Evolutionary conservation across 1,140 invertebrate species (phyloP).

Genomic region (Nebria ingens): DNA sequence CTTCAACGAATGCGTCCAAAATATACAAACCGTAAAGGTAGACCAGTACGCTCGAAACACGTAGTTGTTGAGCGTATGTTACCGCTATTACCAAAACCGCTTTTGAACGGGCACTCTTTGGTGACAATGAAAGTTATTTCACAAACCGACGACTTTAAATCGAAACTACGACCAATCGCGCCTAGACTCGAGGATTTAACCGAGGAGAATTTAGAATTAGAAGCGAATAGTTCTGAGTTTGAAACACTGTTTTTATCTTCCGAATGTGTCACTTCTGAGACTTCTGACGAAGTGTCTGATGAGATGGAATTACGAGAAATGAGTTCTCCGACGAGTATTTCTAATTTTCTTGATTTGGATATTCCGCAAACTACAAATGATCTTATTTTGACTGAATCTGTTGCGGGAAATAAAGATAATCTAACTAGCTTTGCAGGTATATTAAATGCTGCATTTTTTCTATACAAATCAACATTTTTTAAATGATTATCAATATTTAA

Average conservation of each 20-base stretch:
- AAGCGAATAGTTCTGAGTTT: neutral
- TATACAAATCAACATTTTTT: neutral
- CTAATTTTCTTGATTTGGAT: constrained; percentile 27
- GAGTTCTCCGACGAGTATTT: constrained; percentile 25
- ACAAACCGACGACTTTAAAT: constrained; percentile 17
- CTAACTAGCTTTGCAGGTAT: constrained; percentile 23
- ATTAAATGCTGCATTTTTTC: too few species aligned
- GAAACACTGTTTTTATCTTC: neutral
- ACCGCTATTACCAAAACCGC: constrained; percentile 38
- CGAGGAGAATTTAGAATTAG: constrained; percentile 10
- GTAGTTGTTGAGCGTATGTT: constrained; percentile 47
- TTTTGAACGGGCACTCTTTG: constrained; percentile 30
- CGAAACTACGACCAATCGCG: constrained; percentile 9
- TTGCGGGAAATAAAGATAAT: constrained; percentile 16
- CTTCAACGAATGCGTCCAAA: constrained; percentile 30
- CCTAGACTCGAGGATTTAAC: neutral
- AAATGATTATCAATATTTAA: constrained; percentile 9
- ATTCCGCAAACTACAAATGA: constrained; percentile 5
- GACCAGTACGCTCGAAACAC: constrained; percentile 37
- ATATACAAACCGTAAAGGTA: constrained; percentile 40
- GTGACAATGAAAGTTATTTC: constrained; percentile 33
- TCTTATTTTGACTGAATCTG: neutral
- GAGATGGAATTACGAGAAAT: constrained; percentile 11
- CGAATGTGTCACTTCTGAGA: neutral
- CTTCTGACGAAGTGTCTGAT: neutral